These are phyloP conservation scores for Caenorhabditis sp. DNA, from an alignment of 2,888 invertebrate species.

Conservation along the genomic window DNA sequence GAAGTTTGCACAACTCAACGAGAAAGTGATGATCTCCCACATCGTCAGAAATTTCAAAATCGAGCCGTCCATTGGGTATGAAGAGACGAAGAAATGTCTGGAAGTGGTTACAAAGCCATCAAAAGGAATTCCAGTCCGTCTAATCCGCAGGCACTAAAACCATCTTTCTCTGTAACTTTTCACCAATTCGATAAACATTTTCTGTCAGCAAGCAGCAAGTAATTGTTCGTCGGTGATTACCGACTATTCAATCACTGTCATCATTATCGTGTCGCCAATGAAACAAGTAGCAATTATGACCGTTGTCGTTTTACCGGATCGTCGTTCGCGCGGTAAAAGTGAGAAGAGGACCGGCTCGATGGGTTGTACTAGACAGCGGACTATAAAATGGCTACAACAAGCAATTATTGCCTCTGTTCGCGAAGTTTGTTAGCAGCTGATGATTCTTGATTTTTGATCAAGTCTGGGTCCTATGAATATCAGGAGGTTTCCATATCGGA, in stretches of 20 bases:
- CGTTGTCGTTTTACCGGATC: slow-evolving; percentile 46
- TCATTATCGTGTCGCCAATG: slow-evolving; percentile 43
- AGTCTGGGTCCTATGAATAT: too few species aligned
- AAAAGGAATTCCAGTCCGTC: slow-evolving; percentile 57
- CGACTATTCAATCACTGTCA: slow-evolving; percentile 26
- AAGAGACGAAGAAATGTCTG: slow-evolving; percentile 33
- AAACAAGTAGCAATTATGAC: slow-evolving; percentile 54
- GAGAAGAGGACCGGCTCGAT: slow-evolving; percentile 41
- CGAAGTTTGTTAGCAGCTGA: not conserved
- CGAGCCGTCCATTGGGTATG: slow-evolving; percentile 25
- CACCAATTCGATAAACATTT: slow-evolving; percentile 30
- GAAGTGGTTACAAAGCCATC: slow-evolving; percentile 62
- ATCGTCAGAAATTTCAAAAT: slow-evolving; percentile 49
- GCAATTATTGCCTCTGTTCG: slow-evolving; percentile 10
- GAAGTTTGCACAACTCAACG: slow-evolving; percentile 84
- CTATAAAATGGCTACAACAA: slow-evolving; percentile 43
- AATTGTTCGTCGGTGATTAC: slow-evolving; percentile 31
- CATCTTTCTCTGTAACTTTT: not conserved
- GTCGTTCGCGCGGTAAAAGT: slow-evolving; percentile 41
- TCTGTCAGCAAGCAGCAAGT: slow-evolving; percentile 16
- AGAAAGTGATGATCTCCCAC: slow-evolving; percentile 80
- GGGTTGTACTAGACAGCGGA: slow-evolving; percentile 14
- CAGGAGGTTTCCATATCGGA: too few species aligned
- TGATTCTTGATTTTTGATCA: not conserved
- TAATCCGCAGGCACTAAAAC: slow-evolving; percentile 44